A percentile compares a stretch with the other conserved stretches of the same genome.
Evolutionary conservation across 2,888 invertebrate genomes (phyloP).

Genomic region (Eugnorisma glareosa): DNA sequence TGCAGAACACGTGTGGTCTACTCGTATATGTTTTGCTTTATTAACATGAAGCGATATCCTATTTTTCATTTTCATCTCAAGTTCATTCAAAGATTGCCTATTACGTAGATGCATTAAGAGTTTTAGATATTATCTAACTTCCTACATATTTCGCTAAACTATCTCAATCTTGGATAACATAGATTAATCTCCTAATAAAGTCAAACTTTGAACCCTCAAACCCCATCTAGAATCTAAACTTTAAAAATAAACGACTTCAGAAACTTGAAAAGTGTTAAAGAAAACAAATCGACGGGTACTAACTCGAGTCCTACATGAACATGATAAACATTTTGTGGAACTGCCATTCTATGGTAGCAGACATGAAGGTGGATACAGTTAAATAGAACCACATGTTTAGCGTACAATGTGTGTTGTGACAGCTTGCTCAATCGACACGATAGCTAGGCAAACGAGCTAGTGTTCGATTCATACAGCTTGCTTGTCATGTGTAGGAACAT

Average conservation of each 20-base stretch:
- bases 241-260: conserved; percentile 19
- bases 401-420: conserved; percentile 8
- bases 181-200: not conserved
- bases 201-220: conserved; percentile 1
- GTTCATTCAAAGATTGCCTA: not conserved
- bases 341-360: not conserved
- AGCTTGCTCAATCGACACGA: not conserved
- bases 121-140: not conserved
- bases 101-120: not conserved
- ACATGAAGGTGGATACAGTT: not conserved
- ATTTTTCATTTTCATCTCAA: not conserved
- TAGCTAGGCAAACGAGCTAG: not conserved
- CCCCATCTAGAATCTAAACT: not conserved
- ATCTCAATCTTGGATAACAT: conserved; percentile 10
- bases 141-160: not conserved
- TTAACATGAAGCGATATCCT: not conserved
- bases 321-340: not conserved
- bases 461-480: not conserved
- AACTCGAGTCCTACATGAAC: not conserved
- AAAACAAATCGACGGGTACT: not conserved
- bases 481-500: not conserved
- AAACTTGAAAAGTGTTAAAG: conserved; percentile 24
- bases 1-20: not conserved
- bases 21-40: not conserved
- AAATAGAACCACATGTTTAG: conserved; percentile 4